A percentile compares a stretch with the other conserved stretches of the same genome.
Evolutionary conservation across 2,113 vertebrate species (phyloP).

Genomic region (Gopherus evgoodei): DNA sequence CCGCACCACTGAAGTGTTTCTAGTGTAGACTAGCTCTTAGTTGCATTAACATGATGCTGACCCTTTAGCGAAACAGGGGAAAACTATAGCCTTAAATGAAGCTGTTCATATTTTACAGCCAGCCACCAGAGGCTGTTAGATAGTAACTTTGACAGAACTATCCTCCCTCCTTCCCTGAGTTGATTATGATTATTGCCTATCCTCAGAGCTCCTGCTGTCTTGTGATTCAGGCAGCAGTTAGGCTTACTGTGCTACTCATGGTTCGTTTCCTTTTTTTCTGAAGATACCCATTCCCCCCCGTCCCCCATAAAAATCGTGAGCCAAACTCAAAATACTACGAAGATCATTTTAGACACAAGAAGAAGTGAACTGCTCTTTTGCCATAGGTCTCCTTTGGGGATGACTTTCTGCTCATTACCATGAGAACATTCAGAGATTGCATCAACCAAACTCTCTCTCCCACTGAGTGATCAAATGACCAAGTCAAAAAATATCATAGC

Average conservation of each 20-base stretch:
- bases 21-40: no score
- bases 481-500: not conserved
- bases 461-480: not conserved
- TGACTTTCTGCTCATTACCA: not conserved
- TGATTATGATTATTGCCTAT: rapidly evolving
- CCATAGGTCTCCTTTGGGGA: rapidly evolving
- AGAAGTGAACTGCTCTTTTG: not conserved
- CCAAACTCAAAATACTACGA: rapidly evolving
- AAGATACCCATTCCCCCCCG: not conserved
- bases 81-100: not conserved
- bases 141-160: not conserved
- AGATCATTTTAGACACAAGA: rapidly evolving
- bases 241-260: not conserved
- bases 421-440: not conserved
- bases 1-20: no score
- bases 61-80: not conserved
- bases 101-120: not conserved
- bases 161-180: not conserved
- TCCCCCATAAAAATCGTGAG: not conserved
- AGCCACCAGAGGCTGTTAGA: not conserved
- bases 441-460: not conserved
- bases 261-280: not conserved
- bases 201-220: not conserved
- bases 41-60: not conserved
- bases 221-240: not conserved